A percentile compares a stretch with the other conserved stretches of the same genome.
These are phyloP conservation scores for Zootoca vivipara DNA, from an alignment of 2,113 vertebrate genomes.

Conservation along the genomic window DNA sequence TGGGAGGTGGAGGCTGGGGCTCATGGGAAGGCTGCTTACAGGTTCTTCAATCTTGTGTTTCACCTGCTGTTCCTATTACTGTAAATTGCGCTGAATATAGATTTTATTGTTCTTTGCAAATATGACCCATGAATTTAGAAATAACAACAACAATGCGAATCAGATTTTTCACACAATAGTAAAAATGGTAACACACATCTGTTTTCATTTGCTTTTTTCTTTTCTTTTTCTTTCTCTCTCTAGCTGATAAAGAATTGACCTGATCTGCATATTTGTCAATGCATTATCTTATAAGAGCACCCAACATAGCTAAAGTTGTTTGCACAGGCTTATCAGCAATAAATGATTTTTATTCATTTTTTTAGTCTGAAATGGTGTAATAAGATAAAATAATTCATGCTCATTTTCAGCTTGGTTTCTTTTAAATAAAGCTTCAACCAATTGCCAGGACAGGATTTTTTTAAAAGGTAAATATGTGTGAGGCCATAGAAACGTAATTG, in stretches of 20 bases:
- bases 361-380: not conserved
- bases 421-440: not conserved
- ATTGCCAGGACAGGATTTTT: not conserved
- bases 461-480: not conserved
- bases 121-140: not conserved
- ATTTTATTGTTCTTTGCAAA: not conserved
- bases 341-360: not conserved
- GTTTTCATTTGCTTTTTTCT: not conserved
- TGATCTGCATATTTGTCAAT: too few species aligned
- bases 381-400: not conserved
- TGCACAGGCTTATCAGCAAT: not conserved
- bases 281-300: not conserved
- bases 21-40: not conserved
- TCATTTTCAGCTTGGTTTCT: not conserved
- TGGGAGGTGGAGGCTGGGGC: too few species aligned
- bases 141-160: not conserved
- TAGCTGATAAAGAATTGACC: not conserved
- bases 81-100: not conserved
- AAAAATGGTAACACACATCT: not conserved
- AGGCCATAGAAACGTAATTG: not conserved
- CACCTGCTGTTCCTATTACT: not conserved
- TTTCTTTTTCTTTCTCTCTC: conserved; percentile 21
- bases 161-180: not conserved
- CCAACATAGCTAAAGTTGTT: not conserved
- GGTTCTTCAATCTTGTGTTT: not conserved